These are phyloP conservation scores for Neodiprion pinetum DNA, from an alignment of 1,140 invertebrate species.

Conservation along the genomic window DNA sequence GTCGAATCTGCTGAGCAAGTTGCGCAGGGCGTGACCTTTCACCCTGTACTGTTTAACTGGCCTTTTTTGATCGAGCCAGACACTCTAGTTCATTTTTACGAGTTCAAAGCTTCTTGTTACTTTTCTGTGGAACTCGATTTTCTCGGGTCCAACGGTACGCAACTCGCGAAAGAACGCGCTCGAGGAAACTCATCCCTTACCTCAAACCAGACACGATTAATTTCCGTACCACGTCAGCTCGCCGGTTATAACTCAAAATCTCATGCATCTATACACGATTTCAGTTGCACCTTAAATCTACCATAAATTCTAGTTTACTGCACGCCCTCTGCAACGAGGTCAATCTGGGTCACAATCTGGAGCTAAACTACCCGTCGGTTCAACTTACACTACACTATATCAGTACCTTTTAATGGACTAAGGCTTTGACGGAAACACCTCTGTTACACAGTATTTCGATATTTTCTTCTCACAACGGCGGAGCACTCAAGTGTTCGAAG, in stretches of 20 bases:
- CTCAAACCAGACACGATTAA: no score
- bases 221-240: no score
- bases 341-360: background rate
- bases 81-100: no score
- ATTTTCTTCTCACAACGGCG: no score
- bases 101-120: constrained; percentile 13
- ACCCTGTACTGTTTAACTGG: background rate
- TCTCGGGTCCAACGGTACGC: no score
- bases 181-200: no score
- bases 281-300: background rate
- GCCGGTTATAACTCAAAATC: background rate
- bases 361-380: background rate
- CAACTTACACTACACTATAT: background rate
- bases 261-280: background rate
- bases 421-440: no score
- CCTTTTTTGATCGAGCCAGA: background rate
- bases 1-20: background rate
- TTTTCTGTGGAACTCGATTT: constrained; percentile 16
- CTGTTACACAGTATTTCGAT: no score
- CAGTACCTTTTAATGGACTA: no score
- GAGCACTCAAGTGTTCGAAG: no score
- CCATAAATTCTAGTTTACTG: background rate
- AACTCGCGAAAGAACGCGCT: constrained; percentile 12
- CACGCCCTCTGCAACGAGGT: background rate
- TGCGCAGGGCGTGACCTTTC: background rate